phyloP scores from a whole-genome alignment of 2,797 vertebrate genomes.

The Microctenopoma lineatum region DNA sequence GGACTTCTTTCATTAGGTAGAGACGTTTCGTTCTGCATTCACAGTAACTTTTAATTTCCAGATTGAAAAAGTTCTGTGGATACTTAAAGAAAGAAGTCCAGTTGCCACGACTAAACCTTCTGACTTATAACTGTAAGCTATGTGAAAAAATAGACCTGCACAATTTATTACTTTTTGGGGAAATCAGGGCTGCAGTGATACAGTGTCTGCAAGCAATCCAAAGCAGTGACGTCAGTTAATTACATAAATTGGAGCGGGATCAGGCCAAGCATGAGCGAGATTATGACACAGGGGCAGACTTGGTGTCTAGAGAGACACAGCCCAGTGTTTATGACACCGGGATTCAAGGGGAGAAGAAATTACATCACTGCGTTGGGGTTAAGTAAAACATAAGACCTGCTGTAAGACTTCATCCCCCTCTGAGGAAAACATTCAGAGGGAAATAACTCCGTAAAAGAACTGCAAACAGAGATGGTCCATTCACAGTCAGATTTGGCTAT shows the following conservation, averaged over 20 bases:
- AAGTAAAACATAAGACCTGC: constrained; percentile 59
- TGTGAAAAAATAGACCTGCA: constrained; percentile 57
- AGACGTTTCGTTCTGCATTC: no score
- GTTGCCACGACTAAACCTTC: no score
- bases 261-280: constrained; percentile 56
- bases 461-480: background rate
- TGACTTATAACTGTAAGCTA: constrained; percentile 52
- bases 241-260: constrained; percentile 66
- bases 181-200: constrained; percentile 46
- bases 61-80: no score
- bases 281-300: constrained; percentile 67
- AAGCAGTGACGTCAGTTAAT: constrained; percentile 74
- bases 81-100: no score
- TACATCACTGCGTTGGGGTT: constrained; percentile 63
- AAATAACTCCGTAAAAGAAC: constrained; percentile 14
- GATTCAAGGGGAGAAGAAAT: constrained; percentile 44
- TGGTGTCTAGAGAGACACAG: constrained; percentile 42
- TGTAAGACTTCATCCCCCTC: constrained; percentile 29
- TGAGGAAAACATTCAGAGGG: constrained; percentile 27
- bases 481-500: background rate
- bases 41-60: no score
- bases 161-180: constrained; percentile 55
- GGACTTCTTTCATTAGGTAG: no score
- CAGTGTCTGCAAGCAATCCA: constrained; percentile 52
- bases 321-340: constrained; percentile 60